Evolutionary conservation across 2,797 vertebrate genomes (phyloP).

Genomic region (Streptopelia turtur): DNA sequence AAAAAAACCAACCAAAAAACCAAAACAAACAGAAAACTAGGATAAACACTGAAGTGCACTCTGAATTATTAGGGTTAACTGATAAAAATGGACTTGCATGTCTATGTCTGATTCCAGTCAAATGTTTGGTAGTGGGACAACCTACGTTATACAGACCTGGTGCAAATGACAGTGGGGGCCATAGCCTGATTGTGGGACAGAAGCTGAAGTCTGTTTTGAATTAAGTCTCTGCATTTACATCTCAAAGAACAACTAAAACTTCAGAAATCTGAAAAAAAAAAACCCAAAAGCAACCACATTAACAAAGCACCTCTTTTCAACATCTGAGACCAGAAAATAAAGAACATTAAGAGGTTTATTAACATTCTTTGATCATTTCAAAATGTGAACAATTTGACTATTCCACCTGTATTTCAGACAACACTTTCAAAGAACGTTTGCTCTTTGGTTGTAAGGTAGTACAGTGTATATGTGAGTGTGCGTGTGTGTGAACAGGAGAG

Average conservation of each 20-base stretch:
- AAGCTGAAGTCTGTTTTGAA: neutral
- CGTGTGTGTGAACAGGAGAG: neutral
- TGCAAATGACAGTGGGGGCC: too few species aligned
- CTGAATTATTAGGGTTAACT: neutral
- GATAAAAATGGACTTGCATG: neutral
- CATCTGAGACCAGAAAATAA: neutral
- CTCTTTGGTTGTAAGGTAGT: neutral
- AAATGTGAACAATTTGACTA: neutral
- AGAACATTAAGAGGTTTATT: neutral
- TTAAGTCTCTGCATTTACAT: neutral
- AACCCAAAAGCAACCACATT: accelerated
- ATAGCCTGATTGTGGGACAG: neutral
- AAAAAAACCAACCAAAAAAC: neutral
- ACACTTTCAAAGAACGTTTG: neutral
- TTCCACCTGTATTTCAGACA: neutral
- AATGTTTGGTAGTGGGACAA: neutral
- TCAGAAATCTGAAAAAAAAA: neutral
- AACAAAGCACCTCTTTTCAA: neutral
- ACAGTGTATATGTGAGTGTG: neutral
- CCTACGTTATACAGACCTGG: neutral
- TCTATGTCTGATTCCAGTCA: neutral
- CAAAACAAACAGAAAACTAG: neutral
- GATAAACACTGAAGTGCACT: neutral
- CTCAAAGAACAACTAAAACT: neutral
- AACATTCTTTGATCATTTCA: neutral